These are phyloP conservation scores for Perognathus longimembris DNA, from an alignment of 2,113 vertebrate species.

Conservation along the genomic window DNA sequence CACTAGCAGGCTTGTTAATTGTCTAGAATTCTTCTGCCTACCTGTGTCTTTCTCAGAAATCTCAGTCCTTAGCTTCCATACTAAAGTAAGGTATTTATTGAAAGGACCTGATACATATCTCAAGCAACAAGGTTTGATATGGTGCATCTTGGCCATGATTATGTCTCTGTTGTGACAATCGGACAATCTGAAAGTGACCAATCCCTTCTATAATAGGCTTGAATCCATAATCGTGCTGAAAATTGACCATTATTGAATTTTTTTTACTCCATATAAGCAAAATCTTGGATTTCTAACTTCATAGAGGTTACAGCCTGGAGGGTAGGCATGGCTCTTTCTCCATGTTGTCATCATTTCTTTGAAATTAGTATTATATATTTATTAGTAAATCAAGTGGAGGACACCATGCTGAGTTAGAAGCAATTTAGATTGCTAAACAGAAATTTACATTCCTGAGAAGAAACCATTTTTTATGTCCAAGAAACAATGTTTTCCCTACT, in stretches of 20 bases:
- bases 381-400: neutral
- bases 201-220: no score
- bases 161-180: neutral
- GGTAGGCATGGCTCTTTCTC: neutral
- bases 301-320: conserved; percentile 3
- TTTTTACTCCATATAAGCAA: neutral
- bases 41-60: neutral
- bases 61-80: neutral
- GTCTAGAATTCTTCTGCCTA: neutral
- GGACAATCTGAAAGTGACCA: neutral
- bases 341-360: neutral
- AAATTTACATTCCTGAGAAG: neutral
- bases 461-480: neutral
- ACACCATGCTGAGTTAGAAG: neutral
- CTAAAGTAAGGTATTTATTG: neutral
- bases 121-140: neutral
- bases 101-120: neutral
- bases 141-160: neutral
- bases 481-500: neutral
- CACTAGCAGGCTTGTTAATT: neutral
- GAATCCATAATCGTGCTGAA: neutral
- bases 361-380: neutral
- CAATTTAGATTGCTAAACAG: neutral
- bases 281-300: neutral
- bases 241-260: neutral